These are phyloP conservation scores for Oreochromis tanganicae DNA, from an alignment of 2,113 vertebrate species.

Conservation along the genomic window DNA sequence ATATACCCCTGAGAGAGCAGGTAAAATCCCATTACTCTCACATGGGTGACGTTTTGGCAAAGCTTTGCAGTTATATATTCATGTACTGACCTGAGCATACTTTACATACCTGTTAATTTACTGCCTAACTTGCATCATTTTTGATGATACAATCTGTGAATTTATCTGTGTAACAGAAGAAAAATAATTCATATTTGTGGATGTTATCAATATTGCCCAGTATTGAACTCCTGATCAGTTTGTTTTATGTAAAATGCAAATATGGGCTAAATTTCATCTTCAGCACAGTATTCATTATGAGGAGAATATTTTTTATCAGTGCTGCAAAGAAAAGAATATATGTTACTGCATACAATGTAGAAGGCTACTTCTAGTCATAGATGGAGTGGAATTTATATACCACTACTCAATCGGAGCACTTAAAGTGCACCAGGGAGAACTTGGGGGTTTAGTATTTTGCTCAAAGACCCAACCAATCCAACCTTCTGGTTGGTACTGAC, in stretches of 20 bases:
- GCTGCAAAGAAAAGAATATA: not conserved
- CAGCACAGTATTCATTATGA: not conserved
- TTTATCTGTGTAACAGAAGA: not conserved
- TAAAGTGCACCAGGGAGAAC: not conserved
- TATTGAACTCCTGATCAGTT: not conserved
- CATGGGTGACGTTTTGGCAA: not conserved
- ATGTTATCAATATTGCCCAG: not conserved
- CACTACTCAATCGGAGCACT: not conserved
- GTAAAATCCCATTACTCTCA: constrained; percentile 21
- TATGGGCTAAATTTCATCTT: not conserved
- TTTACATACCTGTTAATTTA: not conserved
- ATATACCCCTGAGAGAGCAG: constrained; percentile 33
- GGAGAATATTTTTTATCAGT: not conserved
- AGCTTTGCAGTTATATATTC: not conserved
- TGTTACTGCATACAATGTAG: not conserved
- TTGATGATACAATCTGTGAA: not conserved
- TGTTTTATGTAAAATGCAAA: not conserved
- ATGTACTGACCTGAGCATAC: not conserved
- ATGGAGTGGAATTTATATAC: not conserved
- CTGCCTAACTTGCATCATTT: rapidly evolving
- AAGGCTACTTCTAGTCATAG: not conserved
- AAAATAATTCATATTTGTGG: not conserved
- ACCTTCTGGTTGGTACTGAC: not conserved
- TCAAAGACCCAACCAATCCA: not conserved
- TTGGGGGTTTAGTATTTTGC: not conserved